These are phyloP conservation scores for Channa striata DNA, from an alignment of 2,797 vertebrate species.

Conservation along the genomic window DNA sequence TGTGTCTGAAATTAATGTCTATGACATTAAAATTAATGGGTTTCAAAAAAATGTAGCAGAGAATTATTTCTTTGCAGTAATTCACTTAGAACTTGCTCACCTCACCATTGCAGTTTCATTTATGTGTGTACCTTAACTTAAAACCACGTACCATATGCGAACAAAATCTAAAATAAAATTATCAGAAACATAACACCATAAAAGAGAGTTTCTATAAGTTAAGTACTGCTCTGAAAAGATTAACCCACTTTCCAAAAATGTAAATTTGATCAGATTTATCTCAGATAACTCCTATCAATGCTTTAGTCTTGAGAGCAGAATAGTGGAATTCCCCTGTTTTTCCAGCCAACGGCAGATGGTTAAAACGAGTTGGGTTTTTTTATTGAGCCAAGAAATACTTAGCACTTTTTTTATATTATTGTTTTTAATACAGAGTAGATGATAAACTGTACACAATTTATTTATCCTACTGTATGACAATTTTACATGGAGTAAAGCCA, in stretches of 20 bases:
- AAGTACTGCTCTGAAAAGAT: too few species aligned
- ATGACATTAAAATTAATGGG: background rate
- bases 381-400: background rate
- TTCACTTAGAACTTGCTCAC: background rate
- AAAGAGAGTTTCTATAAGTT: too few species aligned
- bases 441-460: too few species aligned
- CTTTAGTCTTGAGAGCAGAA: background rate
- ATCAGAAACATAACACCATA: background rate
- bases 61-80: background rate
- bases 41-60: background rate
- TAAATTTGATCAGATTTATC: background rate
- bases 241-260: too few species aligned
- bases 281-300: too few species aligned
- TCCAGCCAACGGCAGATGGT: slow-evolving; percentile 8
- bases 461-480: background rate
- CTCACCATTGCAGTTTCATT: background rate
- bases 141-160: too few species aligned
- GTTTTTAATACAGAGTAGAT: too few species aligned
- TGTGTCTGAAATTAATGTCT: slow-evolving; percentile 18
- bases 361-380: slow-evolving; percentile 6
- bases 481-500: background rate
- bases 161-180: background rate
- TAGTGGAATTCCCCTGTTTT: slow-evolving; percentile 22
- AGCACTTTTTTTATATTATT: too few species aligned
- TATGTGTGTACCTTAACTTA: too few species aligned